Evolutionary conservation across 2,797 vertebrate genomes (phyloP), one percentile per base, ranked within the genome.

Genomic region (Chrosomus eos): DNA sequence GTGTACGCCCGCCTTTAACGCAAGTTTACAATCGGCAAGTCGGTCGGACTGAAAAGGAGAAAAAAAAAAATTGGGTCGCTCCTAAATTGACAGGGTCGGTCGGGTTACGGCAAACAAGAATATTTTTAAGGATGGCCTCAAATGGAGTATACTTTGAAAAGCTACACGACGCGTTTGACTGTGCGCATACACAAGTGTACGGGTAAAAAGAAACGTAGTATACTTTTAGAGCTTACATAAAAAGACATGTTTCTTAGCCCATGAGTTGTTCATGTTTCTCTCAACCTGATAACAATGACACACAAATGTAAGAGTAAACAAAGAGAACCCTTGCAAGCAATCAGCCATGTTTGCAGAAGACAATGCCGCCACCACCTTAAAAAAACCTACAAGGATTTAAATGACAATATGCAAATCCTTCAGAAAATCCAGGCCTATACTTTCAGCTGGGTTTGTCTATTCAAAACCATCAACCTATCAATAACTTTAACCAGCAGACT

Each of bases 361-460:
- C 45, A 67, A 68, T 28, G 64, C 62, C 60, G 14, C 11, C 31
- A 40, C 28, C 33, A 7, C 58, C 62, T 58, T 77, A 67, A 66
- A 55, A 19, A 33, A 28, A 36, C 71, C 23, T 16, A 7, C 36
- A 38, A 64, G 58, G 23, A 53, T 43, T 64, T 14, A 38, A 75
- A 82, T 38, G 28, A 75, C 55, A 64, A 62, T 66, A 67, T 40
- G 67, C n/a, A 53, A 45, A 71, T 48, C 73, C 43, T 67, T 66
- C 74, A 51, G 64, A 48, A 62, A 77, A 81, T 70, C 45, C n/a
- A 23, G 13, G 64, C 66, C 62, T 58, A 60, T n/a, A 60, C 67
- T 78, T 33, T 71, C 53, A 66, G 33, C 45, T 33, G 55, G 68
- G 60, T 60, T 45, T 87, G 60, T 80, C 51, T 45, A 81, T 67